Evolutionary conservation across 2,888 invertebrate genomes (phyloP).

Genomic region (Platynereis dumerilii): DNA sequence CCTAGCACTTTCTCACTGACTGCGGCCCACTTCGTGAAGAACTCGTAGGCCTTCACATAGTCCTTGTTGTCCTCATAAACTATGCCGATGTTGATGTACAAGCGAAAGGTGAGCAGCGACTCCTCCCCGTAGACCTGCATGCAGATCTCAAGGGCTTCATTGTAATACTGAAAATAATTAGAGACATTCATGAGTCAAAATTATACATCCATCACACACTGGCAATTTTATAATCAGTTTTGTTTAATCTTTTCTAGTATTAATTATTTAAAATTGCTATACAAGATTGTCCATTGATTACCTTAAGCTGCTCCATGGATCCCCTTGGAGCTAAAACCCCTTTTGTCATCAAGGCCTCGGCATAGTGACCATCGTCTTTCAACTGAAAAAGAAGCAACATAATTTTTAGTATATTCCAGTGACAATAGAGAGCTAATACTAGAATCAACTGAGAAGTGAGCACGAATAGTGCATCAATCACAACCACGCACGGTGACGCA

Average conservation of each 20-base stretch:
- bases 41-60: conserved; percentile 59
- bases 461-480: too few relatives aligned
- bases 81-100: conserved; percentile 62
- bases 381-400: conserved; percentile 45
- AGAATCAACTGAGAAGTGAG: too few relatives aligned
- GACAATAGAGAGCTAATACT: too few relatives aligned
- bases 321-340: conserved; percentile 58
- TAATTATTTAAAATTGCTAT: too few relatives aligned
- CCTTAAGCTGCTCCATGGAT: conserved; percentile 61
- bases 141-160: conserved; percentile 59
- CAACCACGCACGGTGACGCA: too few relatives aligned
- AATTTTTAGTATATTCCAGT: too few relatives aligned
- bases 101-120: conserved; percentile 57
- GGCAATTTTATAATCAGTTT: background rate
- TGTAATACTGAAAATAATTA: conserved; percentile 51
- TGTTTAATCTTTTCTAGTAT: too few relatives aligned
- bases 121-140: conserved; percentile 62
- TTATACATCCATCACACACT: background rate
- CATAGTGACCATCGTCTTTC: conserved; percentile 60
- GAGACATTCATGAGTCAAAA: background rate
- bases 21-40: conserved; percentile 59
- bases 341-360: conserved; percentile 62
- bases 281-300: conserved; percentile 2
- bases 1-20: conserved; percentile 60
- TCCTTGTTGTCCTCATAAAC: conserved; percentile 60